Base-by-base conservation (phyloP, 2,113 vertebrate species). In the Embiotoca jacksoni region DNA sequence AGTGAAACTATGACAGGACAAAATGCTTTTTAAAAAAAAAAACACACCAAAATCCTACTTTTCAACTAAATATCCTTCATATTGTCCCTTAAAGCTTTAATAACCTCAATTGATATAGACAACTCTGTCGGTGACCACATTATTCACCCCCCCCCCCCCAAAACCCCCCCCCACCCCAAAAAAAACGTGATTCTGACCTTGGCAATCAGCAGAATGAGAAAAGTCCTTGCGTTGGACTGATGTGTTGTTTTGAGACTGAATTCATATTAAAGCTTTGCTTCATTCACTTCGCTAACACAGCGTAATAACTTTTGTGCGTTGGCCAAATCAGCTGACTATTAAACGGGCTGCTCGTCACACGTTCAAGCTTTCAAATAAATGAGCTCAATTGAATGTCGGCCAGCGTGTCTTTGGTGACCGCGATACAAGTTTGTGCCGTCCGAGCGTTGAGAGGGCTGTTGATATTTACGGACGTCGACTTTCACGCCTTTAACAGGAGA, bases 121-220 rank as follows among this genome's bases (percentile, higher is more conserved):
- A 41, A 46, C 3, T n/a, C n/a, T 55, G 36, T 9, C 4, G 9
- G 9, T 44, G 49, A 57, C 44, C 49, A 55, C 15, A 32, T 13
- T 0, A 80, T 35, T 50, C 2, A 13, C 31, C 63, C 15, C 36
- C 23, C 23, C n/a, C n/a, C n/a, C n/a, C n/a, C n/a, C n/a, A n/a
- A n/a, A n/a, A 23, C 23, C 1, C 23, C 23, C 23, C 23, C 23
- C 23, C 23, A 1, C 23, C 23, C 23, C 23, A 23, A 23, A 7
- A 44, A 58, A 69, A 56, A 13, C 39, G 32, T 30, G 23, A 35
- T 49, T 11, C 31, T 47, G 23, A 33, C 36, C 63, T 56, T 78
- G 44, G 10, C 69, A 62, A 13, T 71, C 37, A 46, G 57, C n/a
- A 53, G 58, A 13, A 30, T 44, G 41, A 44, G 41, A 44, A 44